phyloP scores from a whole-genome alignment of 2,888 invertebrate genomes.

The Lacanobia wlatinum region DNA sequence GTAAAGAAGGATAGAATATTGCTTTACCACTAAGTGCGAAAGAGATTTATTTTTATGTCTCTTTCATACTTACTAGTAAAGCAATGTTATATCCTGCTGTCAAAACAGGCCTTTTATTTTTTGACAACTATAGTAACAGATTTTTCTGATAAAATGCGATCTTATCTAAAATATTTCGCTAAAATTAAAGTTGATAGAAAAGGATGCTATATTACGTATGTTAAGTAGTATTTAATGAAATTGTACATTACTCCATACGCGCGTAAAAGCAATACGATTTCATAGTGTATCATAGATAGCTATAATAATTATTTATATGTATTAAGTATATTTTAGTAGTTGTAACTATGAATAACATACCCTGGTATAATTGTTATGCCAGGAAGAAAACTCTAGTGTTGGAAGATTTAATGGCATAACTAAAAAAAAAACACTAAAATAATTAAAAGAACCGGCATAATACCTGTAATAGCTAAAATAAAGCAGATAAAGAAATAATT shows the following conservation, averaged over 20 bases:
- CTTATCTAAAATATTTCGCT: slow-evolving; percentile 21
- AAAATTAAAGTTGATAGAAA: slow-evolving; percentile 60
- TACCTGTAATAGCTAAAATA: no score
- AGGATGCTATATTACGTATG: slow-evolving; percentile 51
- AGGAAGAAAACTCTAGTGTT: slow-evolving; percentile 2
- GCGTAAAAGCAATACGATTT: slow-evolving; percentile 60
- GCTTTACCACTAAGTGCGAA: no score
- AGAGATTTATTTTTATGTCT: no score
- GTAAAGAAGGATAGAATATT: no score
- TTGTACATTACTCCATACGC: slow-evolving; percentile 44
- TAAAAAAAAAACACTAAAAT: no score
- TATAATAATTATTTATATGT: slow-evolving; percentile 5
- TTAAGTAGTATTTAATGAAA: slow-evolving; percentile 38
- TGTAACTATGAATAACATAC: neutral
- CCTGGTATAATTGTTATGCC: neutral
- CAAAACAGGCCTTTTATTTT: no score
- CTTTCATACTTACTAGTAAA: no score
- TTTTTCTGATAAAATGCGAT: slow-evolving; percentile 2
- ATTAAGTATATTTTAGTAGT: slow-evolving; percentile 2
- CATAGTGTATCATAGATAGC: slow-evolving; percentile 28
- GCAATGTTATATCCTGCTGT: no score
- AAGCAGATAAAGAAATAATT: no score
- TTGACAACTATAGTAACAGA: no score
- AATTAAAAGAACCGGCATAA: no score
- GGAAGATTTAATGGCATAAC: neutral